These are phyloP conservation scores for Hafferia zeledoni DNA, from an alignment of 2,797 vertebrate genomes.

Conservation along the genomic window DNA sequence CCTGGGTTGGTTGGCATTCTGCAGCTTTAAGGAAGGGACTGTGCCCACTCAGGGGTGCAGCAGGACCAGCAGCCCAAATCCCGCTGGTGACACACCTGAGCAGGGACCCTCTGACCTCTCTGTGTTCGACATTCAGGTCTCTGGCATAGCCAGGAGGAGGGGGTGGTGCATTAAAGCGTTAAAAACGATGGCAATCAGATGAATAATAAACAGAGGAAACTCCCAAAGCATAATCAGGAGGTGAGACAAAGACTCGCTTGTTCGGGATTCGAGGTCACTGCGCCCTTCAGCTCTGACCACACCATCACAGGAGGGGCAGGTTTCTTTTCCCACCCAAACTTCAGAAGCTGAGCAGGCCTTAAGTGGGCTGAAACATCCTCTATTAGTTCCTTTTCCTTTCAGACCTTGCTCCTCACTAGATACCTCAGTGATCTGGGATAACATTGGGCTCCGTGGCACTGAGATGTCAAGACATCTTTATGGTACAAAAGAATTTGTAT, in stretches of 20 bases:
- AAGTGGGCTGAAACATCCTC: neutral
- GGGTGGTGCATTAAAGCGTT: neutral
- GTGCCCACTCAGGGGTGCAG: neutral
- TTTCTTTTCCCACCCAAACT: neutral
- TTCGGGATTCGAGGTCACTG: neutral
- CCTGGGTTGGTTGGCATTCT: rapidly evolving
- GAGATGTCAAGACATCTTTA: neutral
- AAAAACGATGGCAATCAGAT: neutral
- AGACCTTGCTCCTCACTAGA: neutral
- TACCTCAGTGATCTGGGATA: neutral
- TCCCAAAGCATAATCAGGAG: neutral
- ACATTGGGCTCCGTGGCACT: neutral
- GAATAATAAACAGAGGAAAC: slow-evolving; percentile 21
- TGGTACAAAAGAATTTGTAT: neutral
- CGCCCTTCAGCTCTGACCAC: neutral
- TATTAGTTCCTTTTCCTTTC: neutral
- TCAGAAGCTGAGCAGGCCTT: neutral
- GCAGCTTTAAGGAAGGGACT: rapidly evolving
- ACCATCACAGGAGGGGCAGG: neutral
- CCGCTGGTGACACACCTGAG: rapidly evolving
- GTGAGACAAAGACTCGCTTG: slow-evolving; percentile 5
- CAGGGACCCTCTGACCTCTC: neutral
- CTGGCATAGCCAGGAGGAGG: neutral
- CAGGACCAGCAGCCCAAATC: neutral
- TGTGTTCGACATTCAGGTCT: rapidly evolving